Evolutionary conservation across 1,140 invertebrate species (phyloP).

Genomic region (Hyphantria cunea): DNA sequence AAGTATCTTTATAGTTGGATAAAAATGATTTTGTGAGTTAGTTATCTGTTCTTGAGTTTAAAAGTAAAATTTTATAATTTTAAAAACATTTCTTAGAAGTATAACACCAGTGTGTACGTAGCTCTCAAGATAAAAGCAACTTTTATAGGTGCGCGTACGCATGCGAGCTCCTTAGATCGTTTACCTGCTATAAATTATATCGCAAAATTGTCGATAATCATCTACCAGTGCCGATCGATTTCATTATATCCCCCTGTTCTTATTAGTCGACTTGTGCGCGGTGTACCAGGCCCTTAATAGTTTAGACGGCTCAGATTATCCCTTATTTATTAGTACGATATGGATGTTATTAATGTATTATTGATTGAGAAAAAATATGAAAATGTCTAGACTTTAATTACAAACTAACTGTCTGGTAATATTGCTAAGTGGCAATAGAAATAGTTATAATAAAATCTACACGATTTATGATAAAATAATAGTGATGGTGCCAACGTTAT

Average conservation of each 20-base stretch:
- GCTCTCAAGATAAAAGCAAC: constrained; percentile 54
- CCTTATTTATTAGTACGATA: neutral
- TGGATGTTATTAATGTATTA: neutral
- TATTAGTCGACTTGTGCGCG: constrained; percentile 41
- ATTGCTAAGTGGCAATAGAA: too few species aligned
- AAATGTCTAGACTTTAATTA: too few species aligned
- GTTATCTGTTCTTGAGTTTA: too few species aligned
- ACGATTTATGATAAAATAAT: too few species aligned
- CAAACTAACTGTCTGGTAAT: too few species aligned
- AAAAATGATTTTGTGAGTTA: too few species aligned
- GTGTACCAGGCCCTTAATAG: constrained; percentile 9
- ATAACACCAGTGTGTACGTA: constrained; percentile 6
- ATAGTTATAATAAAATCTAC: too few species aligned
- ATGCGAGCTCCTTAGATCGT: constrained; percentile 45
- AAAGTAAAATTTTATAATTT: too few species aligned
- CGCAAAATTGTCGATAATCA: constrained; percentile 51
- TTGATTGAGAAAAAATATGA: neutral
- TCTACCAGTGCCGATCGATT: constrained; percentile 41
- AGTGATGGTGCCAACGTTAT: too few species aligned
- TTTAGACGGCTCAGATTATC: neutral
- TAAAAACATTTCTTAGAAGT: neutral
- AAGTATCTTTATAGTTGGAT: too few species aligned
- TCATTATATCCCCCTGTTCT: constrained; percentile 49
- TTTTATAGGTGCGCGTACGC: constrained; percentile 56
- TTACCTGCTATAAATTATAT: constrained; percentile 56